phyloP scores from a whole-genome alignment of 2,888 invertebrate genomes.

The Catocala sponsa region DNA sequence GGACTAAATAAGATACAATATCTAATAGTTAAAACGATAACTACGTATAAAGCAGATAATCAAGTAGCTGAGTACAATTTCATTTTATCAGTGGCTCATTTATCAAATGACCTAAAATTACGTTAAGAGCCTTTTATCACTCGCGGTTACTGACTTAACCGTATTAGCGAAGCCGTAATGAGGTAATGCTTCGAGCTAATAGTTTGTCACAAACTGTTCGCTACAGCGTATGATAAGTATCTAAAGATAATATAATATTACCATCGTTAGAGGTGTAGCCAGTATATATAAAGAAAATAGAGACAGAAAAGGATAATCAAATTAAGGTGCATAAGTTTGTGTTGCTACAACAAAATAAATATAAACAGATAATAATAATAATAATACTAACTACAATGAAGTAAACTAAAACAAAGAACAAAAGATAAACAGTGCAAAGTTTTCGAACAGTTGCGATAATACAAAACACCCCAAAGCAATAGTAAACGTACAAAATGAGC shows the following conservation, averaged over 20 bases:
- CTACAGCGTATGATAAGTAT: neutral
- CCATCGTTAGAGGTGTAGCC: neutral
- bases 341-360: conserved; percentile 25
- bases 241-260: no score
- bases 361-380: conserved; percentile 15
- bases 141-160: no score
- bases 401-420: conserved; percentile 47
- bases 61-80: no score
- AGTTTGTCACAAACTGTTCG: conserved; percentile 8
- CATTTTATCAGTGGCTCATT: no score
- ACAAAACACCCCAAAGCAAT: conserved; percentile 74
- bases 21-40: no score
- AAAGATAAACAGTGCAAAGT: conserved; percentile 83
- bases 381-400: conserved; percentile 39
- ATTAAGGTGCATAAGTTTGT: neutral
- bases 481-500: conserved; percentile 59
- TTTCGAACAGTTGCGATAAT: conserved; percentile 88
- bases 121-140: no score
- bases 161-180: no score
- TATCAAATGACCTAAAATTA: no score
- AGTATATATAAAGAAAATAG: conserved; percentile 5
- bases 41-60: no score
- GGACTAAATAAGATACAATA: no score
- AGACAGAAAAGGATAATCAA: neutral
- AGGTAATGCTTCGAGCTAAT: neutral